phyloP scores from a whole-genome alignment of 2,888 invertebrate genomes.

The Nemotelus pantherinus region DNA sequence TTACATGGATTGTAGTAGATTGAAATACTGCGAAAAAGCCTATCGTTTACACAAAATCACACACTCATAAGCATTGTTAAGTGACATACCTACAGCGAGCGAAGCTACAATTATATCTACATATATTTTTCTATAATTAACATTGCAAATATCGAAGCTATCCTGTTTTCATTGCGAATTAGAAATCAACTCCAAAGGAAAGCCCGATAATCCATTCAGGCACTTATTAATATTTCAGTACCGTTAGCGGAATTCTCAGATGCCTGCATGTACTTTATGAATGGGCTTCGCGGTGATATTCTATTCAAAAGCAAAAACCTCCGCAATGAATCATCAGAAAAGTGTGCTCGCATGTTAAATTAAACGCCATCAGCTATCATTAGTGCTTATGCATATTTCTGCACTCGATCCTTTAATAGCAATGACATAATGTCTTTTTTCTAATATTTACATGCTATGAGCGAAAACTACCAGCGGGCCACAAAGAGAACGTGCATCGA shows the following conservation, averaged over 20 bases:
- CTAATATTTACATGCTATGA: constrained; percentile 33
- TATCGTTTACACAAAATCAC: too few relatives aligned
- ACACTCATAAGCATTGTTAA: too few relatives aligned
- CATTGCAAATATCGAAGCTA: too few relatives aligned
- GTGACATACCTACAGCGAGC: too few relatives aligned
- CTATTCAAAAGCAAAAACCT: constrained; percentile 26
- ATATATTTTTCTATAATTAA: too few relatives aligned
- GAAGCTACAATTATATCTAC: too few relatives aligned
- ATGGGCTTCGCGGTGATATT: constrained; percentile 5
- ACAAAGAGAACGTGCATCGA: constrained; percentile 1
- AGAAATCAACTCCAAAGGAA: too few relatives aligned
- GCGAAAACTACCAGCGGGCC: constrained; percentile 10
- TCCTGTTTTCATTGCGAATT: too few relatives aligned
- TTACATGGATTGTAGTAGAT: too few relatives aligned
- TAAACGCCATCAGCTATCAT: constrained; percentile 41
- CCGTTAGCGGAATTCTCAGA: constrained; percentile 10
- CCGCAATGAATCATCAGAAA: constrained; percentile 33
- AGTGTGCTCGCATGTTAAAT: constrained; percentile 32
- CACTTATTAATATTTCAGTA: constrained; percentile 10
- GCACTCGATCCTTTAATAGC: constrained; percentile 41
- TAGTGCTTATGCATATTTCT: constrained; percentile 31
- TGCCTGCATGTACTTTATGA: constrained; percentile 26
- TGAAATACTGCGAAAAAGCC: too few relatives aligned
- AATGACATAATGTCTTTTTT: constrained; percentile 44
- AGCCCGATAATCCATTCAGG: too few relatives aligned